A percentile compares a stretch with the other conserved stretches of the same genome.
Evolutionary conservation across 92 coral and sea anemone genomes (phyloP).

Genomic region (Porites cylindrica): DNA sequence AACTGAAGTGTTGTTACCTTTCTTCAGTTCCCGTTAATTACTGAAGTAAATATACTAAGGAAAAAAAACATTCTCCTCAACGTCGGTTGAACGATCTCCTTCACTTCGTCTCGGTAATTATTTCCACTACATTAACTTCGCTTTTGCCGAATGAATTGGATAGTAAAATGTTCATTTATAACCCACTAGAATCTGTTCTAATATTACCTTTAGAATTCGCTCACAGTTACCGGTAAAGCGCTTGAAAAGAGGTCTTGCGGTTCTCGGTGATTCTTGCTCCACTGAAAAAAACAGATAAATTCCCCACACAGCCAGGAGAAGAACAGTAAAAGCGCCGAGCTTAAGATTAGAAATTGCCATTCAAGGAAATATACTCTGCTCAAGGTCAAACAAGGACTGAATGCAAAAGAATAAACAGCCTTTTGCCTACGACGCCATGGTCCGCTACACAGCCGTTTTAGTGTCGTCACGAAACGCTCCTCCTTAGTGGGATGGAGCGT

Average conservation of each 20-base stretch:
- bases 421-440: neutral
- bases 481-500: too few relatives aligned
- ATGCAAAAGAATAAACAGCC: neutral
- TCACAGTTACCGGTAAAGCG: neutral
- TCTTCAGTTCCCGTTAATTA: too few relatives aligned
- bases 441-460: too few relatives aligned
- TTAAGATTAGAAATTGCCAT: neutral
- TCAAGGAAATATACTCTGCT: neutral
- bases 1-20: too few relatives aligned
- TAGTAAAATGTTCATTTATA: too few relatives aligned
- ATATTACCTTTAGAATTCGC: neutral
- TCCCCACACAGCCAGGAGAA: neutral
- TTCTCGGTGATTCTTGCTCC: neutral
- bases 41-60: too few relatives aligned
- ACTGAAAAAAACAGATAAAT: neutral
- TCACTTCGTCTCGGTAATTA: too few relatives aligned
- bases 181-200: neutral
- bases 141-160: too few relatives aligned
- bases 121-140: neutral
- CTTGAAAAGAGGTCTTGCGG: neutral
- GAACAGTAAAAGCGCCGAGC: neutral
- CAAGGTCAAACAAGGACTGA: neutral
- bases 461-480: too few relatives aligned
- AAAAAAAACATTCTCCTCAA: too few relatives aligned
- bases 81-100: too few relatives aligned